Conservation (phyloP, 2,113 vertebrate genomes). For the Sterna hirundo region DNA sequence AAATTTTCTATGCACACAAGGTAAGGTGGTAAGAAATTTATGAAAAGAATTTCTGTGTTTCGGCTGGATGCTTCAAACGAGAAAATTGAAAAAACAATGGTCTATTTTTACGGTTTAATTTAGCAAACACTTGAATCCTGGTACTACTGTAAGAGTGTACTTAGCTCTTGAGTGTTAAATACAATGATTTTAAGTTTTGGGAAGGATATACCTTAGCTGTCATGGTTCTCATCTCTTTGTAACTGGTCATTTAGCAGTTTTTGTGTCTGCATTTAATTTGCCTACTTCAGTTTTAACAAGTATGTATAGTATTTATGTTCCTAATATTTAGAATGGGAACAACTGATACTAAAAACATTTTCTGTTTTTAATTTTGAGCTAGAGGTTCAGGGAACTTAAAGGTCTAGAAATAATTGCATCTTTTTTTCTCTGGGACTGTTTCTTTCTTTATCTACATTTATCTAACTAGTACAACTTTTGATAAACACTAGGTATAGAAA, state of each 20-base stretch:
- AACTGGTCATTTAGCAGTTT: background rate
- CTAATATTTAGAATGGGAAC: background rate
- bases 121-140: constrained; percentile 28
- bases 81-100: constrained; percentile 8
- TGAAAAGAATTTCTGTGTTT: background rate
- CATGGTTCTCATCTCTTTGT: constrained; percentile 8
- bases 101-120: constrained; percentile 29
- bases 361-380: background rate
- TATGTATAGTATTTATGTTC: background rate
- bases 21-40: background rate
- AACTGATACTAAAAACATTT: background rate
- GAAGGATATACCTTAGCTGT: constrained; percentile 50
- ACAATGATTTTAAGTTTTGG: constrained; percentile 28
- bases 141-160: constrained; percentile 17
- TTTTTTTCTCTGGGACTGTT: background rate
- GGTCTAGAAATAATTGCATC: background rate
- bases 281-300: constrained; percentile 14
- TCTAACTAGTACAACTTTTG: background rate
- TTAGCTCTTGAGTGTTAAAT: constrained; percentile 38
- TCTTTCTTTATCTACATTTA: background rate
- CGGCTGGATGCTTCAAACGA: constrained; percentile 17
- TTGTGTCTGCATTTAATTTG: constrained; percentile 22
- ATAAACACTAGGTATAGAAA: background rate
- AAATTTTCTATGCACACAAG: background rate
- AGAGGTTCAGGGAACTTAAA: background rate